Evolutionary conservation across 2,113 vertebrate genomes (phyloP).

Genomic region (Burhinus bistriatus): DNA sequence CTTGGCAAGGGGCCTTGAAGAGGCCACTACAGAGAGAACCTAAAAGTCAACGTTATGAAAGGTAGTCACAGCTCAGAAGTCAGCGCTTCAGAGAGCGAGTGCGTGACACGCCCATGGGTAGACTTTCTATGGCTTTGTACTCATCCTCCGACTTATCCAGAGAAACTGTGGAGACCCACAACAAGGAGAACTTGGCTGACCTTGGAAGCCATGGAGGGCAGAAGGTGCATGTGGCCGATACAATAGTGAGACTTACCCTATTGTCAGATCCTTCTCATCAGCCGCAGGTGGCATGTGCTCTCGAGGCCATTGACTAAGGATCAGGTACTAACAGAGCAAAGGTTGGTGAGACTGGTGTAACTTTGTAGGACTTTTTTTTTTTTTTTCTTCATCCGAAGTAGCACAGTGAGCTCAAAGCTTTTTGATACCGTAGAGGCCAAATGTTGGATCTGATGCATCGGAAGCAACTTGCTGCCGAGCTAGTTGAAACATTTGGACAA

Average conservation of each 20-base stretch:
- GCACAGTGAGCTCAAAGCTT: not conserved
- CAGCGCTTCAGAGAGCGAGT: not conserved
- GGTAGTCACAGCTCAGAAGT: not conserved
- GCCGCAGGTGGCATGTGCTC: not conserved
- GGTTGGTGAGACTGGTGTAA: not conserved
- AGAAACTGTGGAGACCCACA: not conserved
- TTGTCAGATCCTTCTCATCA: not conserved
- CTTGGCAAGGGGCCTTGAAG: constrained; percentile 29
- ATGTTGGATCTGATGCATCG: fast-evolving
- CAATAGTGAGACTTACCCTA: not conserved
- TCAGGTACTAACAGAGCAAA: not conserved
- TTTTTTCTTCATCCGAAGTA: not conserved
- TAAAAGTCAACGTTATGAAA: not conserved
- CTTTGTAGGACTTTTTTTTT: not conserved
- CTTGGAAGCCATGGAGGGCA: not conserved
- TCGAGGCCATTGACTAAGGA: fast-evolving
- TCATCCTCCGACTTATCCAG: not conserved
- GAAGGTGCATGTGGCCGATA: fast-evolving
- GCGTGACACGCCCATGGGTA: fast-evolving
- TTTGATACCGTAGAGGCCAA: not conserved
- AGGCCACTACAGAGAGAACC: constrained; percentile 27
- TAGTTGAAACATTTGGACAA: not conserved
- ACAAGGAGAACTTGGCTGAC: constrained; percentile 27
- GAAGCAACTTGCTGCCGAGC: not conserved
- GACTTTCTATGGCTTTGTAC: not conserved